Evolutionary conservation across 2,797 vertebrate species (phyloP), one percentile per base, ranked within the genome.

Genomic region (Lerista edwardsae): DNA sequence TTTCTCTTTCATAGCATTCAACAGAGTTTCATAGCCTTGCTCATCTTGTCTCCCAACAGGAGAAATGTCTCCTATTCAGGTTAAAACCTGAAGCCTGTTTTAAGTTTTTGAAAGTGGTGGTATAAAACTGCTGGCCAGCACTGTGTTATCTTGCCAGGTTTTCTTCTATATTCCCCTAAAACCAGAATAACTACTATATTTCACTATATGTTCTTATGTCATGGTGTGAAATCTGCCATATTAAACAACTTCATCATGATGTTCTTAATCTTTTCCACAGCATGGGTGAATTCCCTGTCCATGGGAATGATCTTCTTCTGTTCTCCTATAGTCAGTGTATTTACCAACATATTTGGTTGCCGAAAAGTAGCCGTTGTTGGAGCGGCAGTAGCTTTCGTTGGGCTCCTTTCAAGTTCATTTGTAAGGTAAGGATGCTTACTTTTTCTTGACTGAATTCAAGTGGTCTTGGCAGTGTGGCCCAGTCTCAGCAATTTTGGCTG

Each of bases 261-360:
- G 25, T 91, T 72, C 62, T 91, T 77, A 88, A 61, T 73, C 90
- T 8, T 92, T 93, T 90, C 84, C 93, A 73, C 96, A 99, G 98
- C 98, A 0, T 98, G 97, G 98, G 98, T 99, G 80, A 96, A 96
- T 91, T 99, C 98, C 44, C 96, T 99, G 59, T 98, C 97, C 69
- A 99, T 99, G 98, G 98, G 98, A 6, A 98, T 99, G 98, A 98
- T 99, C 94, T 99, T 99, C 96, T 98, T 99, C 95, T 99, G 98
- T 92, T 99, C 98, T 64, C 98, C 98, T 2, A 97, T 99, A 74
- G 98, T 97, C 95, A 99, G 98, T 69, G 83, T 99, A 91, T 98
- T 98, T 96, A 99, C 98, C 1, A 98, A 99, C 92, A 83, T 97
- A 57, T 96, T 97, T 3, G 98, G 98, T 44, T 99, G 98, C 93